A percentile compares a stretch with the other conserved stretches of the same genome.
phyloP scores from a whole-genome alignment of 2,797 vertebrate species.

The Phaenicophaeus curvirostris region DNA sequence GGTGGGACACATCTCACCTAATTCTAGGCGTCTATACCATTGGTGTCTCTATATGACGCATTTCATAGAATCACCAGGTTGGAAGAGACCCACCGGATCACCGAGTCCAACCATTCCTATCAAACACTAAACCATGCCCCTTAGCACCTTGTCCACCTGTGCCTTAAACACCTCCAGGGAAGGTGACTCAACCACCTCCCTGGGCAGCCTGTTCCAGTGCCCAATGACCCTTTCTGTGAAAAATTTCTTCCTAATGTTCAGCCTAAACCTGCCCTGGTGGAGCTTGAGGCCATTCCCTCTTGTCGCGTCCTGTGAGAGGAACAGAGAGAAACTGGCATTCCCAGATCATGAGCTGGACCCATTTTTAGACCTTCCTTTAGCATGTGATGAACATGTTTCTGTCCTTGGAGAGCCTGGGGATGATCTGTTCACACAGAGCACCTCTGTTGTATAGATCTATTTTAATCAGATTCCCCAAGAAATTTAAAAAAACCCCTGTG shows the following conservation, averaged over 20 bases:
- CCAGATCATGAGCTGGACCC: neutral
- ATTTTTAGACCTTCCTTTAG: neutral
- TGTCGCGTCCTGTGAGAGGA: neutral
- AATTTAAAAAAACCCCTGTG: neutral
- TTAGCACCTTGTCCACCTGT: no score
- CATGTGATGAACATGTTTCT: accelerated
- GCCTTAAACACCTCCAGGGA: no score
- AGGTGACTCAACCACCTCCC: no score
- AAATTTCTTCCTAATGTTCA: no score
- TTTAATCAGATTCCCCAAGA: neutral
- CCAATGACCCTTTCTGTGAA: no score
- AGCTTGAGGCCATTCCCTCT: no score
- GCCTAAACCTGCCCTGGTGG: no score
- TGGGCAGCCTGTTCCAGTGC: no score
- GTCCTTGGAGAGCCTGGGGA: neutral
- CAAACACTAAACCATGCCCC: no score
- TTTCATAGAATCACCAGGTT: no score
- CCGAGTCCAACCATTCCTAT: no score
- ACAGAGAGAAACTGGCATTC: neutral
- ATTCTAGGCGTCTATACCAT: neutral
- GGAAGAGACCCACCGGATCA: no score
- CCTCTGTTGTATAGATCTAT: neutral
- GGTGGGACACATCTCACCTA: neutral
- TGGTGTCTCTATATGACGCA: neutral
- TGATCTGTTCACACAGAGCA: neutral